Evolutionary conservation across 2,113 vertebrate species (phyloP), one percentile per base, ranked within the genome.

Genomic region (Monopterus albus): DNA sequence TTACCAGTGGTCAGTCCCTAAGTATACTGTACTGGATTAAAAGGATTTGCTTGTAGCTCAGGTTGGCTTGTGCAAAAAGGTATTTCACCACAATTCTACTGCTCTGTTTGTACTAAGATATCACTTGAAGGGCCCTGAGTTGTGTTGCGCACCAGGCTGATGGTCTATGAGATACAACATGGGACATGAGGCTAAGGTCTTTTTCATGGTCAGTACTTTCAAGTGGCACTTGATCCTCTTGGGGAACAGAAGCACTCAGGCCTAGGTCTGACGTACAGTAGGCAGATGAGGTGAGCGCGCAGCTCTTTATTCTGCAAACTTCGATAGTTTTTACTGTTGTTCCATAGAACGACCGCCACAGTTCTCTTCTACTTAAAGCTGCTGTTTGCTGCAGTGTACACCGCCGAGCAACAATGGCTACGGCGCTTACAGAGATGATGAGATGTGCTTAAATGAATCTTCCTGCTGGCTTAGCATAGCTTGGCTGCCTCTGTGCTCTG

Each of bases 41-140:
- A 84, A 90, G 92, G 93, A 93, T 94, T 93, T 93, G 92, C 92
- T 92, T 91, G 91, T 91, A 91, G 89, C 90, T 87, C 89, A 92
- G 89, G 88, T 91, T 83, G 81, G 81, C 74, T 89, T 89, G 76
- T 73, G 82, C 66, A 82, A 89, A 85, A 80, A 88, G 87, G 89
- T 87, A 79, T 84, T 87, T 84, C 71, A 42, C 72, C 26, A 39
- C 71, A 65, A 74, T 84, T 87, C 85, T 77, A 56, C 55, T 9
- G 12, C 73, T 78, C 71, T 69, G 83, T 75, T 86, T 66, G 14
- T 73, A 81, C 89, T 83, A 86, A 87, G 86, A 88, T 90, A 83
- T 89, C 87, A 88, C 86, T 81, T 62, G 72, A 71, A 82, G 83
- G 85, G 87, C 86, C 87, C 87, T 23, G 70, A 77, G 81, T 76